Base-by-base conservation (phyloP, 2,797 vertebrate species). In the Poeciliopsis turneri region DNA sequence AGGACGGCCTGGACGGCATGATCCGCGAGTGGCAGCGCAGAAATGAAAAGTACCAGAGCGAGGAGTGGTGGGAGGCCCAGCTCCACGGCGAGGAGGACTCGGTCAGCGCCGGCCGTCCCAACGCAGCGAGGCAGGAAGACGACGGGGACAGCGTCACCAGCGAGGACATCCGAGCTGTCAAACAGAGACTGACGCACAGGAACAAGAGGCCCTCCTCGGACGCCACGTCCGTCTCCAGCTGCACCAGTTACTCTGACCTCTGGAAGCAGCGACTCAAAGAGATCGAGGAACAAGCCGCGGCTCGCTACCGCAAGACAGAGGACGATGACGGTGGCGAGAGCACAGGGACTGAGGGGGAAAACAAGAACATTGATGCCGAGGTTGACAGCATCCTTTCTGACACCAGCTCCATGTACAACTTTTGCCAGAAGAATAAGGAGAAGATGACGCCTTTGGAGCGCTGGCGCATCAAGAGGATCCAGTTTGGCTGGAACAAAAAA, bases 401-500 rank as follows among this genome's bases (percentile, higher is more conserved):
- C 80, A 92, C 94, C 68, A 94, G 96, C 83, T 98, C 97, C 49
- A 96, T 99, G 94, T 97, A 97, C 82, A 97, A 97, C 90, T 99
- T 99, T 86, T 99, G 98, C 91, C 95, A 97, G 87, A 97, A 96
- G 80, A 98, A 99, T 90, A 98, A 97, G 92, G 97, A 98, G 57
- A 97, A 96, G 47, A 92, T 99, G 91, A 97, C 96, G 0, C 94
- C 98, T 49, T 83, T 99, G 82, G 97, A 99, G 86, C 95, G 98
- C 39, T 99, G 98, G 98, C 97, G 96, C 66, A 47, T 99, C 81
- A 99, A 99, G 87, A 96, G 98, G 78, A 97, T 99, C 90, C 97
- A 99, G 74, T 99, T 98, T 68, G 98, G 98, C 16, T 99, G 97
- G 95, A 98, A 99, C 90, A 99, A 97, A 90, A 98, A 96, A 77